phyloP scores from a whole-genome alignment of 30 jellyfish, hydroid and myxozoan species.

The Aurelia sp. region DNA sequence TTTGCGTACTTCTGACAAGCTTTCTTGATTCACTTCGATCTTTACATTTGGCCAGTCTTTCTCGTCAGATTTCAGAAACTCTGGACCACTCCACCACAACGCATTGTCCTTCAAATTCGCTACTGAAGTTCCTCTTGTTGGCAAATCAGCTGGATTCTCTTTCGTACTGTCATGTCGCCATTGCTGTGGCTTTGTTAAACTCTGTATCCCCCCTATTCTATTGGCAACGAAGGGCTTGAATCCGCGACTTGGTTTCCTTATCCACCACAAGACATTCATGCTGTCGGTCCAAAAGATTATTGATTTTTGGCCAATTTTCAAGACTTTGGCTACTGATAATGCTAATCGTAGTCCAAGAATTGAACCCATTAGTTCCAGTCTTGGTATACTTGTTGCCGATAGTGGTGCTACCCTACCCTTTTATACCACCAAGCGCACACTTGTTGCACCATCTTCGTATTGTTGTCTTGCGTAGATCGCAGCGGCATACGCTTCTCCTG shows the following conservation, averaged over 20 bases:
- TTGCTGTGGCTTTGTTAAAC: conserved; percentile 11
- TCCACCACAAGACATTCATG: conserved; percentile 50
- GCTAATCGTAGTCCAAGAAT: conserved; percentile 12
- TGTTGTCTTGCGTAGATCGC: conserved; percentile 17
- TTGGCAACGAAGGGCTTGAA: conserved; percentile 46
- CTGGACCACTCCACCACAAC: background rate
- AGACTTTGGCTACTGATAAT: background rate
- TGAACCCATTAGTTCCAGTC: conserved; percentile 49
- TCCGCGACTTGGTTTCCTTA: conserved; percentile 13
- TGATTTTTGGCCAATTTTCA: background rate
- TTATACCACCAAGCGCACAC: conserved; percentile 1
- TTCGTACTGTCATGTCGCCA: background rate
- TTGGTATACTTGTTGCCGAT: conserved; percentile 24
- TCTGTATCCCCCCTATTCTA: conserved; percentile 27
- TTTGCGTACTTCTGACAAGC: conserved; percentile 7
- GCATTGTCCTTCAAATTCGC: background rate
- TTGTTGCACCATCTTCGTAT: conserved; percentile 10
- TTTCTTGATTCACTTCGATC: background rate
- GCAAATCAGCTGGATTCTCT: background rate
- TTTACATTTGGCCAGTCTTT: background rate
- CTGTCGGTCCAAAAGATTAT: conserved; percentile 36
- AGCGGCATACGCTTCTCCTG: conserved; percentile 41
- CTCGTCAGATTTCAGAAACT: background rate
- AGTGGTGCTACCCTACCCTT: conserved; percentile 37
- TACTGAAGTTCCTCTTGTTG: background rate